Evolutionary conservation across 2,113 vertebrate species (phyloP).

Genomic region (Steatornis caripensis): DNA sequence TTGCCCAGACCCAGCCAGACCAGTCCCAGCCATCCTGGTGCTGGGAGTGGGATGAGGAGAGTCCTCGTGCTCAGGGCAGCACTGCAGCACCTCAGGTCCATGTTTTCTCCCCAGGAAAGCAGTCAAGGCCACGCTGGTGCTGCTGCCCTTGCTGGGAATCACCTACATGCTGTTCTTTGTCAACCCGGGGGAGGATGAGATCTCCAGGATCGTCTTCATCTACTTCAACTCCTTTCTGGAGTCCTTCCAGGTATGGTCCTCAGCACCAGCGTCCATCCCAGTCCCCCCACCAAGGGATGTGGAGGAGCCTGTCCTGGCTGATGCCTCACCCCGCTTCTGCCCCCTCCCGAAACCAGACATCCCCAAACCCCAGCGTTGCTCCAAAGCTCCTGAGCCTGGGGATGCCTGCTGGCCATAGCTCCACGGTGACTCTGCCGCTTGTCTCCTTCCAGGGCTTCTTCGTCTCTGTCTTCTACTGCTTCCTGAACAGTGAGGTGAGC

Average conservation of each 20-base stretch:
- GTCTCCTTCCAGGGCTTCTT: conserved; percentile 84
- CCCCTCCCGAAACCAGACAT: neutral
- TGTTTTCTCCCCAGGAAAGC: conserved; percentile 82
- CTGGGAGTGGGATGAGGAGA: neutral
- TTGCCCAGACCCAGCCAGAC: neutral
- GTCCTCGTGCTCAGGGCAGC: neutral
- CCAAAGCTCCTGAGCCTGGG: neutral
- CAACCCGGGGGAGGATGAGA: conserved; percentile 93
- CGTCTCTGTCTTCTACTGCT: conserved; percentile 91
- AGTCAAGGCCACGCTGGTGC: conserved; percentile 94
- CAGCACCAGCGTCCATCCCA: neutral
- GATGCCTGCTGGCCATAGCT: neutral
- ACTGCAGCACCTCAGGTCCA: neutral
- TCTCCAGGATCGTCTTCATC: conserved; percentile 94
- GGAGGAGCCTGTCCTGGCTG: neutral
- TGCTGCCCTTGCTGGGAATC: conserved; percentile 95
- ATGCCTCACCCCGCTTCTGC: fast-evolving
- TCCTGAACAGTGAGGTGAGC: conserved; percentile 91
- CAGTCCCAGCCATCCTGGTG: neutral
- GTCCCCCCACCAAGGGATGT: neutral
- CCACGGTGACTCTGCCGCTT: neutral
- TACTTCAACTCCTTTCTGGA: conserved; percentile 98
- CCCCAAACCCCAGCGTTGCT: neutral
- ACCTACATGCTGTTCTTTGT: conserved; percentile 99
- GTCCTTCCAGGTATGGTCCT: conserved; percentile 88